Evolutionary conservation across 53 echinoderm and acorn worm species (phyloP).

Genomic region (Luidia sarsii): DNA sequence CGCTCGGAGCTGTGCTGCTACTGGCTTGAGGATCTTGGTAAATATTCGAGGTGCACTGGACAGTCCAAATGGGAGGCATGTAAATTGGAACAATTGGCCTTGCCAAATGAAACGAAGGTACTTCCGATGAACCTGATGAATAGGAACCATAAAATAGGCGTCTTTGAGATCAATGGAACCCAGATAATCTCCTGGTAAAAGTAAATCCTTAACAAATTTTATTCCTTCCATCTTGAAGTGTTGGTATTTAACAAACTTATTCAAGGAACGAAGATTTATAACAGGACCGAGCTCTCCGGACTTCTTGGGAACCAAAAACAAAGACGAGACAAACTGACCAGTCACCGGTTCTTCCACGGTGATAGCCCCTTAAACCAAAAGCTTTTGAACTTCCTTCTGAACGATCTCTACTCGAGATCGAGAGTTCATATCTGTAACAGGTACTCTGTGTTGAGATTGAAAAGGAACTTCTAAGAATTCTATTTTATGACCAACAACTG

Average conservation of each 20-base stretch:
- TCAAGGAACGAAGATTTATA: not conserved
- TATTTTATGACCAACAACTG: not conserved
- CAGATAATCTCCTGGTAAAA: slow-evolving; percentile 1
- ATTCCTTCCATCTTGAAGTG: slow-evolving; percentile 19
- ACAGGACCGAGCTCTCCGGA: not conserved
- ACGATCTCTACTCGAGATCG: not conserved
- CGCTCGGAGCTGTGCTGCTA: not conserved
- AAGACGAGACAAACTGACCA: not conserved
- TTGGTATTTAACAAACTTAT: not conserved
- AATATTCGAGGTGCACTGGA: not conserved
- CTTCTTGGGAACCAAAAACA: not conserved
- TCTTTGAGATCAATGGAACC: not conserved
- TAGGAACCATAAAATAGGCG: slow-evolving; percentile 1
- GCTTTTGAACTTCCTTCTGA: not conserved
- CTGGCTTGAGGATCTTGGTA: slow-evolving; percentile 7
- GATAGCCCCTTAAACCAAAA: not conserved
- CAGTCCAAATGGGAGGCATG: slow-evolving; percentile 1
- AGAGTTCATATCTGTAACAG: not conserved
- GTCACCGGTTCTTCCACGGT: not conserved
- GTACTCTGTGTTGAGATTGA: not conserved
- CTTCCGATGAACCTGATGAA: not conserved
- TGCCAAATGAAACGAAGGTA: not conserved
- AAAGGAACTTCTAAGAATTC: not conserved
- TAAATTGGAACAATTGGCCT: not conserved
- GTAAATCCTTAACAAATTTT: too few species aligned